These are phyloP conservation scores for Pycnonotus jocosus DNA, from an alignment of 2,113 vertebrate species.

Conservation along the genomic window DNA sequence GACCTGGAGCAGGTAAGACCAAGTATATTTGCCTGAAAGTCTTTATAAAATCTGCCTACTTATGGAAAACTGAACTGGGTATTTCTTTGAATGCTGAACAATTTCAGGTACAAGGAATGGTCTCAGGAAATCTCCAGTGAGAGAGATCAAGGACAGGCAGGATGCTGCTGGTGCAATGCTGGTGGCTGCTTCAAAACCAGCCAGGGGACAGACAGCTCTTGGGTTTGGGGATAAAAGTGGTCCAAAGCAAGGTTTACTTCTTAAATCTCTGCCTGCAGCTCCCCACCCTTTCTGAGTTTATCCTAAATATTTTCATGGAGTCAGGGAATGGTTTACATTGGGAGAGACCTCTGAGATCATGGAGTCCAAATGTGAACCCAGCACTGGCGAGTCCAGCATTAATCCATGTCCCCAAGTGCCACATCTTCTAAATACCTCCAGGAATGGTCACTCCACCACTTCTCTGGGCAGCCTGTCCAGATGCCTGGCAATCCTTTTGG, in stretches of 20 bases:
- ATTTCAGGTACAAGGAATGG: background rate
- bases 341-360: background rate
- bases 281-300: background rate
- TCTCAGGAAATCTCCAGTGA: accelerated
- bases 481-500: background rate
- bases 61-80: background rate
- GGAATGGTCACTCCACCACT: too few species aligned
- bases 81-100: background rate
- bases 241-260: background rate
- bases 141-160: background rate
- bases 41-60: background rate
- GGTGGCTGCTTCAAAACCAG: background rate
- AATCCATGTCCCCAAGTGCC: background rate
- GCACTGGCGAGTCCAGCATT: too few species aligned
- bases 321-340: background rate
- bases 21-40: background rate
- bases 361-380: accelerated
- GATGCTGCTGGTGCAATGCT: background rate
- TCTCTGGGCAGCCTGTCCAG: background rate
- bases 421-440: background rate
- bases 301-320: background rate
- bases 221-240: background rate
- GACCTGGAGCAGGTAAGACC: background rate
- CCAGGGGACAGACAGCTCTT: background rate
- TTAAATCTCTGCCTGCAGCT: background rate